These are phyloP conservation scores for Macaria notata DNA, from an alignment of 2,888 invertebrate genomes.

Conservation along the genomic window DNA sequence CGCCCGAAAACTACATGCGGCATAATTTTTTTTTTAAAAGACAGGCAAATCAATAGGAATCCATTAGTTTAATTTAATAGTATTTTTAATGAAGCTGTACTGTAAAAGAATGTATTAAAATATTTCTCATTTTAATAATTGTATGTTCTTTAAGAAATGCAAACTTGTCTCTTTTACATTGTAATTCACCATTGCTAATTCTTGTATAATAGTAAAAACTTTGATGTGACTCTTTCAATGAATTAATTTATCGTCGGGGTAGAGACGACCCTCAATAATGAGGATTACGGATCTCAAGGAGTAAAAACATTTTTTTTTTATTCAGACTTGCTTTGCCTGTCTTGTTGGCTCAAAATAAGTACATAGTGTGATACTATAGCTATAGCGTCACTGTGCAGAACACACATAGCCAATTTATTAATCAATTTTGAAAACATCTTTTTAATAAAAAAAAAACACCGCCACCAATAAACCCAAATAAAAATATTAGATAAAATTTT, in stretches of 20 bases:
- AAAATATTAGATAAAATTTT: too few relatives aligned
- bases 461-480: conserved; percentile 35
- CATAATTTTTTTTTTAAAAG: conserved; percentile 1
- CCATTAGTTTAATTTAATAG: not conserved
- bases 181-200: too few relatives aligned
- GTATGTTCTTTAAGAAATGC: too few relatives aligned
- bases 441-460: conserved; percentile 25
- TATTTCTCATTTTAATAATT: too few relatives aligned
- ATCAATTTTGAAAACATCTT: conserved; percentile 19
- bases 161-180: too few relatives aligned
- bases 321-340: not conserved
- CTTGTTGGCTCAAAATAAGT: not conserved
- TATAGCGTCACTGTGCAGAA: conserved; percentile 37
- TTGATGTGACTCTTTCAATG: too few relatives aligned
- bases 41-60: conserved; percentile 1
- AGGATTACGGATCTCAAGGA: too few relatives aligned
- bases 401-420: conserved; percentile 22
- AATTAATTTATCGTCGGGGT: too few relatives aligned
- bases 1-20: conserved; percentile 29
- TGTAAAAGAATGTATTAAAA: too few relatives aligned
- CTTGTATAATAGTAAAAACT: too few relatives aligned
- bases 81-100: not conserved
- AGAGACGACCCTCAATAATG: too few relatives aligned
- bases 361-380: conserved; percentile 32
- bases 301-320: too few relatives aligned